Evolutionary conservation across 2,888 invertebrate genomes (phyloP).

Genomic region (Harpagoxenus sublaevis): DNA sequence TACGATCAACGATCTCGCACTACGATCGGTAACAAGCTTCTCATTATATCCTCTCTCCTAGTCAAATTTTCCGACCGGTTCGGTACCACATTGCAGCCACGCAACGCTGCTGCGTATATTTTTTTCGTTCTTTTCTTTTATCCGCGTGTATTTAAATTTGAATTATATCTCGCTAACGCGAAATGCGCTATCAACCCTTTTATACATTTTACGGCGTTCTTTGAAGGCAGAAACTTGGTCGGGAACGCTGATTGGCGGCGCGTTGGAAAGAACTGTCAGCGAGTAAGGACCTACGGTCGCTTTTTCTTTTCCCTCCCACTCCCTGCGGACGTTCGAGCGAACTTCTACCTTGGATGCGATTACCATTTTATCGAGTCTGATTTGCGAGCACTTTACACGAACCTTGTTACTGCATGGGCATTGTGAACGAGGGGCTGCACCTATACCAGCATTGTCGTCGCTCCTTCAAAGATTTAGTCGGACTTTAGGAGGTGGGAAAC

Average conservation of each 20-base stretch:
- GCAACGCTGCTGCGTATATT: neutral
- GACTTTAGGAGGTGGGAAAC: neutral
- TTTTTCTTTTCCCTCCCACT: slow-evolving; percentile 57
- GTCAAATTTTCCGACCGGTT: neutral
- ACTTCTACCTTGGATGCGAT: slow-evolving; percentile 74
- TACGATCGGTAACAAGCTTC: neutral
- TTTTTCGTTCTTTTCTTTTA: no score
- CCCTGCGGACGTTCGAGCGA: slow-evolving; percentile 42
- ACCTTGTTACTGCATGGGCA: slow-evolving; percentile 68
- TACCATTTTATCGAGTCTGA: slow-evolving; percentile 84
- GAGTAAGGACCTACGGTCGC: slow-evolving; percentile 56
- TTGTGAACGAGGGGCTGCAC: slow-evolving; percentile 67
- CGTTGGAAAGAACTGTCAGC: slow-evolving; percentile 72
- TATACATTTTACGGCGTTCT: slow-evolving; percentile 52
- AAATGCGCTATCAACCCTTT: slow-evolving; percentile 21
- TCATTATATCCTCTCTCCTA: neutral
- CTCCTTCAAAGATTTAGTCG: slow-evolving; percentile 30
- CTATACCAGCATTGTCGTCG: slow-evolving; percentile 64
- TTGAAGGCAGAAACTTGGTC: slow-evolving; percentile 48
- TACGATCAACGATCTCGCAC: neutral
- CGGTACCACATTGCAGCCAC: neutral
- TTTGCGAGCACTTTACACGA: slow-evolving; percentile 83
- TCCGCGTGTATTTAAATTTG: neutral
- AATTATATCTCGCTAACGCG: neutral
- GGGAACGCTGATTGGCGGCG: slow-evolving; percentile 69